Base-by-base conservation (phyloP, 64 coral and sea anemone genomes). In the Astreopora myriophthalma region DNA sequence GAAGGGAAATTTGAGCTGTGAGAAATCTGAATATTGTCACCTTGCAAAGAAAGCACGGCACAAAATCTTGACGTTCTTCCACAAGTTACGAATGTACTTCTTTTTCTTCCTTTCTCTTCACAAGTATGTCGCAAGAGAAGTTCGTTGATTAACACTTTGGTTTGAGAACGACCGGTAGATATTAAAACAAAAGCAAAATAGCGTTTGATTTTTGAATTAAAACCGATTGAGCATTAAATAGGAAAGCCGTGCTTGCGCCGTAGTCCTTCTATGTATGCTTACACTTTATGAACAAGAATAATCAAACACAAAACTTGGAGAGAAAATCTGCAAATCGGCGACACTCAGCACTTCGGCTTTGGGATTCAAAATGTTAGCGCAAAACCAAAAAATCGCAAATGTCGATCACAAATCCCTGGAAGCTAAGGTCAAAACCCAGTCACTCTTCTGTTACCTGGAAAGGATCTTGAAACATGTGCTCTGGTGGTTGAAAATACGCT, bases 151-250 rank as follows among this genome's bases (percentile, higher is more conserved):
- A 83, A 64, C 79, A 65, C 79, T 63, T 64, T 26, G 58, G 55
- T 37, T 64, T 38, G 14, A 29, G 76, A 7, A 22, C 14, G 28
- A 32, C 46, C 17, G 76, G 76, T 57, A 22, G 49, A 80, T 80
- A 17, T 20, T 33, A 26, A 39, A 38, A 55, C 51, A 20, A 80
- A 83, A 9, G 76, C 79, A 64, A 65, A 83, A 82, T 1, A 83
- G 33, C 33, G 34, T 83, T 83, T 83, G 79, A 65, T 83, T n/a
- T 83, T 83, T 83, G 55, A 38, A 83, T 83, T 83, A 62, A 83
- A 64, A 38, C 1, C 30, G 79, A 83, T 64, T 82, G 32, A 64
- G n/a, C 57, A 23, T 83, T 8, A 39, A 83, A 65, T 16, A 8
- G 51, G 27, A 79, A 60, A 75, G 6, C 33, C 37, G 6, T 58